phyloP scores from a whole-genome alignment of 2,113 vertebrate genomes.

The Chaetorhynchus papuensis region DNA sequence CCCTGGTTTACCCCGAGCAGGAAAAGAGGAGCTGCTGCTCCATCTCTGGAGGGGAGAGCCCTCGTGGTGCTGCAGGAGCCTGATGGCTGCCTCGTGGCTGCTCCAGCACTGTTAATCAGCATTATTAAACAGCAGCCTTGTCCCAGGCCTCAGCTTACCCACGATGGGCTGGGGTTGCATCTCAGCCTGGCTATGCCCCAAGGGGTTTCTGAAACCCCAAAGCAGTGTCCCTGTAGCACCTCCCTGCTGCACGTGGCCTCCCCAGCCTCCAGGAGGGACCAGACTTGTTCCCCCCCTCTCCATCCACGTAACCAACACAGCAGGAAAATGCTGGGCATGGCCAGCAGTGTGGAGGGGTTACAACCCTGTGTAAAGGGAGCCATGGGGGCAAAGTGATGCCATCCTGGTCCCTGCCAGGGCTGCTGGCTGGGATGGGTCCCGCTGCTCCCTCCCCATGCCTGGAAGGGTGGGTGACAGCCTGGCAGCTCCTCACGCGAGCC shows the following conservation, averaged over 20 bases:
- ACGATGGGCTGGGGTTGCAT: not conserved
- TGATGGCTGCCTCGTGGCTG: not conserved
- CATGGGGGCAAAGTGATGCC: fast-evolving
- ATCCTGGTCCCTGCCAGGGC: not conserved
- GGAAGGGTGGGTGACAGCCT: fast-evolving
- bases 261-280: not conserved
- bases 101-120: not conserved
- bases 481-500: fast-evolving
- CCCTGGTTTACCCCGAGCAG: not conserved
- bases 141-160: not conserved
- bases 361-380: fast-evolving
- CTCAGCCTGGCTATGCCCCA: not conserved
- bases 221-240: not conserved
- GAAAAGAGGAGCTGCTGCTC: not conserved
- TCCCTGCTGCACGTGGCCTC: not conserved
- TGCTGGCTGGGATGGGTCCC: fast-evolving
- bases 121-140: not conserved
- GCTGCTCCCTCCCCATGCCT: fast-evolving
- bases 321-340: fast-evolving
- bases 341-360: not conserved
- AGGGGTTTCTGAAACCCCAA: not conserved
- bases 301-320: fast-evolving
- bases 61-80: not conserved
- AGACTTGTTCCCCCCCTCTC: fast-evolving
- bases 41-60: not conserved